These are phyloP conservation scores for Bombus cullumanus DNA, from an alignment of 1,140 invertebrate species.

Conservation along the genomic window DNA sequence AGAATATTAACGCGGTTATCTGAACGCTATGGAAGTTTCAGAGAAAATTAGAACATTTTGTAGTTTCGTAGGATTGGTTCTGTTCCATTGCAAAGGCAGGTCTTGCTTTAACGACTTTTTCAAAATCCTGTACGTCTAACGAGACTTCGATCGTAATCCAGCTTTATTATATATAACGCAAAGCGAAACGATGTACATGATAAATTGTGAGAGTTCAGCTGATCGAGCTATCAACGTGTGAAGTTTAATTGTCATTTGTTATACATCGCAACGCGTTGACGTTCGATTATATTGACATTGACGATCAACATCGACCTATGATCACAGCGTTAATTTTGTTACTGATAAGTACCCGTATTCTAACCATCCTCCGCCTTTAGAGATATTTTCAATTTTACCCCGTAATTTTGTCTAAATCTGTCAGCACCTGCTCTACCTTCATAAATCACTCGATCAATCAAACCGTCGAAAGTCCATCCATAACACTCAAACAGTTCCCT, in stretches of 20 bases:
- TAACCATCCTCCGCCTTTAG: not conserved
- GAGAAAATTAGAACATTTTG: not conserved
- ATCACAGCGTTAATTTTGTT: not conserved
- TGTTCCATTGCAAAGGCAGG: no score
- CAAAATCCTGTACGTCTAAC: no score
- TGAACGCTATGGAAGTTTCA: not conserved
- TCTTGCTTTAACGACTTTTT: no score
- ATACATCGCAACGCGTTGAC: no score
- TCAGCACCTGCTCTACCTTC: not conserved
- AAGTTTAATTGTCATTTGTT: no score
- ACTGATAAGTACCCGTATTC: not conserved
- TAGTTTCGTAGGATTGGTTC: not conserved
- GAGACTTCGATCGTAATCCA: no score
- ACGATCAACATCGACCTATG: not conserved
- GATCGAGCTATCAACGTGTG: no score
- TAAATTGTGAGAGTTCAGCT: not conserved
- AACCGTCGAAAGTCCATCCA: not conserved
- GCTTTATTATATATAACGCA: not conserved
- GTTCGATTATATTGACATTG: not conserved
- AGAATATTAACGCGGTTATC: not conserved
- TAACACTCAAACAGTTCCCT: not conserved
- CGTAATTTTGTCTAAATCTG: not conserved
- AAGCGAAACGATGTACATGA: not conserved
- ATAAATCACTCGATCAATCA: not conserved
- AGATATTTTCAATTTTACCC: not conserved